Evolutionary conservation across 2,888 invertebrate species (phyloP).

Genomic region (Teleiodes luculella): DNA sequence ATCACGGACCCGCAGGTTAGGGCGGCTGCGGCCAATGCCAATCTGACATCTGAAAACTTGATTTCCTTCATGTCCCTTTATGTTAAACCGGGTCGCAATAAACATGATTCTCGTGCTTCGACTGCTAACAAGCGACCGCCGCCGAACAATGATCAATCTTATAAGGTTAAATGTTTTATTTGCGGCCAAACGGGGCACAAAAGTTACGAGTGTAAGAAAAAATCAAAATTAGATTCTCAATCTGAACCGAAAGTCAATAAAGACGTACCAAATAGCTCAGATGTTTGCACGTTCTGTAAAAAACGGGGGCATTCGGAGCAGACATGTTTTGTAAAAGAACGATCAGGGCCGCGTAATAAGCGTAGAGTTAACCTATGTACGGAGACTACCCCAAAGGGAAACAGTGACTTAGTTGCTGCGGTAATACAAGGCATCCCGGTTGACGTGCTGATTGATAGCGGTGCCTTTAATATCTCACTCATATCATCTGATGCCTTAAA

Average conservation of each 20-base stretch:
- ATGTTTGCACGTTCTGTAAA: slow-evolving; percentile 17
- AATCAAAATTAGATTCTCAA: not conserved
- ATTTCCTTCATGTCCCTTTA: slow-evolving; percentile 29
- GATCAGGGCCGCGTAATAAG: slow-evolving; percentile 16
- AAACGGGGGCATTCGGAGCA: slow-evolving; percentile 16
- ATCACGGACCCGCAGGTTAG: slow-evolving; percentile 24
- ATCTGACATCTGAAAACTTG: slow-evolving; percentile 20
- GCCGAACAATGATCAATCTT: not conserved
- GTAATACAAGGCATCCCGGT: not conserved
- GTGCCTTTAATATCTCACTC: not conserved
- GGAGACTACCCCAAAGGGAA: not conserved
- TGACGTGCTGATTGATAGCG: slow-evolving; percentile 2
- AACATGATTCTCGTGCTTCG: not conserved
- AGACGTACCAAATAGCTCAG: not conserved
- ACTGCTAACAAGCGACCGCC: not conserved
- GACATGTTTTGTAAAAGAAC: slow-evolving; percentile 14
- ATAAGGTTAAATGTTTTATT: slow-evolving; percentile 7
- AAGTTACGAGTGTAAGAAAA: slow-evolving; percentile 2
- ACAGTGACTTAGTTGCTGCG: not conserved
- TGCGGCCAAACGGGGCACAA: slow-evolving; percentile 3
- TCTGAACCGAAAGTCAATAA: too few species aligned
- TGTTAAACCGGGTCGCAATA: slow-evolving; percentile 19
- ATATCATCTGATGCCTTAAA: slow-evolving; percentile 1
- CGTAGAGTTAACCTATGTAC: slow-evolving; percentile 16
- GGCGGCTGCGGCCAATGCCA: slow-evolving; percentile 29